Base-by-base conservation (phyloP, 1,140 invertebrate species). In the Rhysida immarginata region DNA sequence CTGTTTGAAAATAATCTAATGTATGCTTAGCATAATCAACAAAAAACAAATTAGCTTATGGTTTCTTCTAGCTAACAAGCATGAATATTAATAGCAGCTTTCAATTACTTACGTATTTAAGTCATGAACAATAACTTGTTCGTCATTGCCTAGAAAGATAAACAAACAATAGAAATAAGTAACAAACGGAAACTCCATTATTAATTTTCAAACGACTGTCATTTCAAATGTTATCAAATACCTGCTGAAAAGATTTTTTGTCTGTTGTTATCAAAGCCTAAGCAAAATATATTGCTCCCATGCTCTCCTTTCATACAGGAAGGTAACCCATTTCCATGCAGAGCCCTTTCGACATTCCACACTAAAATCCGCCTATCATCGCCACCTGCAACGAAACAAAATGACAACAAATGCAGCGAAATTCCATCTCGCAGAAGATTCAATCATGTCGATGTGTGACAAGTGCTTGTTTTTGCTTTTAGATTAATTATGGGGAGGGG, bases 221-320 rank as follows among this genome's bases (percentile, higher is more conserved):
- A 35, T 54, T n/a, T 58, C 18, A 56, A 26, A 18, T 58, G 42
- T 35, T 5, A 35, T 35, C 29, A 42, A 57, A 62, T 63, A 68
- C 74, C 91, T 56, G 87, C 92, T 27, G 92, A 96, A 69, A 89
- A 90, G 61, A 95, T 79, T 68, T 82, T 84, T 24, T 78, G 75
- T 65, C 87, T 88, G 42, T 77, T 75, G 59, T 74, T 80, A 62
- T 91, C 85, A 63, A 93, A 89, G 25, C 81, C 85, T 11, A 96
- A 74, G 65, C 88, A 91, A 69, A 96, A 96, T 59, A 96, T 92
- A 69, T 96, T 96, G 64, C 89, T 93, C 56, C 80, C 77, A 67
- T 96, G 92, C 60, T 86, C 78, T 14, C 79, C 81, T 66, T 81
- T 79, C 87, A 95, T 91, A 0, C 73, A 68, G 16, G 71, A 69